Conservation (phyloP, 2,113 vertebrate species). For the Gymnarchus niloticus region DNA sequence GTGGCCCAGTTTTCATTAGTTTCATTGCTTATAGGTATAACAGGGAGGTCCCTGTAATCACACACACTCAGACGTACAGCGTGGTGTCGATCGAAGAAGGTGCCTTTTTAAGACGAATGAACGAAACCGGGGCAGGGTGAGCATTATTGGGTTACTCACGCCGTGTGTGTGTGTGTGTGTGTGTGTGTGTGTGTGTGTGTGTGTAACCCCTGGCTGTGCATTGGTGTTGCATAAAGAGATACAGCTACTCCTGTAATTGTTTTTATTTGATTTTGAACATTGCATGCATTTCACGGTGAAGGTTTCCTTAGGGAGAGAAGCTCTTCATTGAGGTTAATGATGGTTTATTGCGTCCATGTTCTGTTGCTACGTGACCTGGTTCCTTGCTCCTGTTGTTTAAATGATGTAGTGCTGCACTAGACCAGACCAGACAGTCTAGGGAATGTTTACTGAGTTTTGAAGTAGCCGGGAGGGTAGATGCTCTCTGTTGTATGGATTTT, state of each 20-base stretch:
- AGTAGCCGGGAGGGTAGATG: not conserved
- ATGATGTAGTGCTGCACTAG: not conserved
- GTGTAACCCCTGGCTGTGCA: not conserved
- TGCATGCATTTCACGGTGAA: not conserved
- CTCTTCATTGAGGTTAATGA: not conserved
- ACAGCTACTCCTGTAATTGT: not conserved
- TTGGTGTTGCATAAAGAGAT: not conserved
- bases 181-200: not conserved
- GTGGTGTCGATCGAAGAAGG: no score
- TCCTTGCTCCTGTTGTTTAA: not conserved
- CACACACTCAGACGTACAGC: no score
- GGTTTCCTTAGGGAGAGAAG: not conserved
- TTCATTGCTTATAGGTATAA: no score
- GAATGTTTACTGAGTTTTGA: not conserved
- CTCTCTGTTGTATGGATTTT: not conserved
- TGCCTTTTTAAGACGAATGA: no score
- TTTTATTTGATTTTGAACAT: not conserved
- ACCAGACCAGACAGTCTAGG: not conserved
- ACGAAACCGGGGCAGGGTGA: not conserved
- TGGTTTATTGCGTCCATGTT: not conserved
- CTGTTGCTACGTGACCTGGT: not conserved
- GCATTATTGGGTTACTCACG: not conserved
- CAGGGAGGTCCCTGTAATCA: no score
- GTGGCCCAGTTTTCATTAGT: no score
- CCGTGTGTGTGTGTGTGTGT: not conserved